Evolutionary conservation across 2,888 invertebrate species (phyloP).

Genomic region (Chrysolina oricalcia): DNA sequence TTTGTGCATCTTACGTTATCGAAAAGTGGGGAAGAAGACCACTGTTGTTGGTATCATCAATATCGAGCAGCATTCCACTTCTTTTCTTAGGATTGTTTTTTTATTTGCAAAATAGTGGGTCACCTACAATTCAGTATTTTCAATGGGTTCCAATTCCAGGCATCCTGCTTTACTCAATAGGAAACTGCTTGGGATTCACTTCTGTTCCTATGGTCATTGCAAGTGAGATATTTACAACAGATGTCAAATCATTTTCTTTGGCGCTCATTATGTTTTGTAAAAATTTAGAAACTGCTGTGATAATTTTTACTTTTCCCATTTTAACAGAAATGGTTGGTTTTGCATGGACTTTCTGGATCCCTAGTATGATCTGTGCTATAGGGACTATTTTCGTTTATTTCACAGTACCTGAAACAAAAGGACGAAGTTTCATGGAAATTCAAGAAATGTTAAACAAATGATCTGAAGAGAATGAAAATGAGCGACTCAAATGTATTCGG

Average conservation of each 20-base stretch:
- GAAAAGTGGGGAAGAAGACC: conserved; percentile 83
- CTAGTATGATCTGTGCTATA: conserved; percentile 46
- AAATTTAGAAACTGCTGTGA: conserved; percentile 49
- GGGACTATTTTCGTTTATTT: conserved; percentile 53
- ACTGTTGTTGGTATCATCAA: conserved; percentile 77
- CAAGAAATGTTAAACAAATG: conserved; percentile 36
- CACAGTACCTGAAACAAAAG: conserved; percentile 59
- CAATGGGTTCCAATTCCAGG: conserved; percentile 82
- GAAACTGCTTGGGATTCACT: conserved; percentile 81
- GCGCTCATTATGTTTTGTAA: conserved; percentile 70
- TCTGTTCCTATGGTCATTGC: conserved; percentile 87
- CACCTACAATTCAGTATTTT: conserved; percentile 66
- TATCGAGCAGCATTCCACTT: conserved; percentile 75
- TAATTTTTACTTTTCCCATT: conserved; percentile 57
- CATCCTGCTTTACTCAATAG: conserved; percentile 80
- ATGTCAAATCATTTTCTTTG: conserved; percentile 77
- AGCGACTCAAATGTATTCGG: too few species aligned
- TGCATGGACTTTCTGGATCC: conserved; percentile 56
- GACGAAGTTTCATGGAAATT: conserved; percentile 54
- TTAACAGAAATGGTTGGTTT: conserved; percentile 52
- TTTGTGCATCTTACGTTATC: conserved; percentile 81
- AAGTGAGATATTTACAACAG: conserved; percentile 86
- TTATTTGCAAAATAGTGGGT: conserved; percentile 38
- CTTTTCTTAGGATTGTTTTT: conserved; percentile 52
- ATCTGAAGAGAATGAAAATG: neutral